Base-by-base conservation (phyloP, 2,888 invertebrate genomes). In the Halocaridina rubra region DNA sequence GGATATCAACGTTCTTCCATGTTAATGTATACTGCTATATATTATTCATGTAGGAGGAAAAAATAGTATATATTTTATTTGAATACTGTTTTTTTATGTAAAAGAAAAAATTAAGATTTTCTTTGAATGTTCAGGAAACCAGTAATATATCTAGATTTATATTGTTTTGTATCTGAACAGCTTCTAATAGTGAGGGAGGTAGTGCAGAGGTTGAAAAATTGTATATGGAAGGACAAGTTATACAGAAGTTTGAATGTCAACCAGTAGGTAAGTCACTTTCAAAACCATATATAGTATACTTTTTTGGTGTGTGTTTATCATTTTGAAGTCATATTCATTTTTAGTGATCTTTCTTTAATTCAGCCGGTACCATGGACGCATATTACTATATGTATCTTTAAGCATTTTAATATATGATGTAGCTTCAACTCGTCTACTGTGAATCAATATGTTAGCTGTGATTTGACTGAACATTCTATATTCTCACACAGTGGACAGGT, bases 241-340 rank as follows among this genome's bases (percentile, higher is more conserved):
- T 97, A n/a, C 98, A 98, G 91, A 96, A 97, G 91, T 92, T 98
- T 39, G 98, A 99, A 92, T 98, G 98, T 91, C 93, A 96, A 69
- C 98, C 98, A 0, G 94, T 95, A 90, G 96, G 90, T 89, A 89
- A 88, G 88, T 86, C 46, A 29, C 29, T 5, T 22, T 5, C 16
- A 16, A 27, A n/a, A 19, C 0, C 13, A n/a, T 13, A 10, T 81
- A n/a, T 81, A 13, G 39, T 1, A n/a, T 16, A 4, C n/a, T 19
- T 30, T 30, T n/a, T 16, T n/a, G 24, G 8, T 24, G 75, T 53
- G 22, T 75, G 27, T 53, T 19, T 30, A 39, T 39, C 8, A 39
- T 39, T 39, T 13, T n/a, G n/a, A n/a, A n/a, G n/a, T n/a, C n/a
- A n/a, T n/a, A n/a, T n/a, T n/a, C n/a, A n/a, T n/a, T n/a, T n/a